Evolutionary conservation across 2,113 vertebrate genomes (phyloP), one percentile per base, ranked within the genome.

Genomic region (Otolemur garnettii): DNA sequence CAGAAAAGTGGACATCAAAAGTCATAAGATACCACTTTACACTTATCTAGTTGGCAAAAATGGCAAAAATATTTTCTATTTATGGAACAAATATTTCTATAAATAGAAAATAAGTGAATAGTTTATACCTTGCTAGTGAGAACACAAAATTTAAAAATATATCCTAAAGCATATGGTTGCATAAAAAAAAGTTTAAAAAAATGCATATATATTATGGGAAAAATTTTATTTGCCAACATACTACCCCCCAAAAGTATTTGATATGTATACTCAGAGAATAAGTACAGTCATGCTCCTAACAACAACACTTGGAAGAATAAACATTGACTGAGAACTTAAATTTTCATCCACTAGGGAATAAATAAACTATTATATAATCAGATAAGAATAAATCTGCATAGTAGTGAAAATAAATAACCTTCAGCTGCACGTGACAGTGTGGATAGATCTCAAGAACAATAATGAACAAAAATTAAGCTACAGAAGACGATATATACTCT

Each of bases 241-340:
- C 45, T 45, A 45, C 45, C 8, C 4, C 28, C 68, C 26, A 78
- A 79, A 80, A 21, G 1, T 5, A 59, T 86, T 50, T 92, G 87
- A 81, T 60, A 18, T 60, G 3, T 82, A 69, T 5, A 68, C 11
- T 35, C 57, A 79, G 69, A 93, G 42, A 97, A 97, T 55, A 83
- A 92, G 50, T 14, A 42, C 35, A 79, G 15, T n/a, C 75, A 28
- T 18, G 10, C 13, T 91, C 14, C 7, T n/a, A 71, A 75, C 9
- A 50, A 71, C 30, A 90, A 45, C 38, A 55, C 89, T 95, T 92
- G 10, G 90, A 22, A 62, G 38, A 90, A 15, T 6, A 59, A 74
- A 57, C 17, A 24, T 80, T 69, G 45, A 1, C 71, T 82, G 42
- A 92, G 22, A 79, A 75, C 60, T 42, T 38, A 74, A 62, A 92